Conservation (phyloP, 2,888 invertebrate species). For the Nomada goodeniana region DNA sequence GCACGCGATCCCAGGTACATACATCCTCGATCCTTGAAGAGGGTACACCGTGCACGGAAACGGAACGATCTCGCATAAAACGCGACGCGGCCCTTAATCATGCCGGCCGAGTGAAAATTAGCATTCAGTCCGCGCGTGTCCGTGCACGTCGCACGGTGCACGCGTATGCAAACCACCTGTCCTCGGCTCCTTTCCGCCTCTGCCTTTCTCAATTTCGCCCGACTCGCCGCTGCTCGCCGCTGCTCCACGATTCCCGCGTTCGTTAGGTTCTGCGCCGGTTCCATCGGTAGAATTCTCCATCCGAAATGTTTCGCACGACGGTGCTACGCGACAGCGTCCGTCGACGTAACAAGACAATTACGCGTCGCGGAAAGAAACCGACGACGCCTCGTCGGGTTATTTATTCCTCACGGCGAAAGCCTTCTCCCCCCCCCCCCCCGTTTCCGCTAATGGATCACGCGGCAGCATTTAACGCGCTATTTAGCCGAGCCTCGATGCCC, state of each 20-base stretch:
- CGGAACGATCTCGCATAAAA: constrained; percentile 42
- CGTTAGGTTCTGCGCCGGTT: too few species aligned
- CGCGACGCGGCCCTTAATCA: constrained; percentile 68
- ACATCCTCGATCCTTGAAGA: constrained; percentile 9
- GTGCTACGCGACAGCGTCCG: too few species aligned
- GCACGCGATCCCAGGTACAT: constrained; percentile 38
- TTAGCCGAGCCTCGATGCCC: constrained; percentile 21
- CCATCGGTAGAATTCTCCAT: too few species aligned
- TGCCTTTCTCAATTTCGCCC: constrained; percentile 24
- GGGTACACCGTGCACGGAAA: constrained; percentile 24
- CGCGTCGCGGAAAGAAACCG: not conserved
- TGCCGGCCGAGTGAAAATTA: constrained; percentile 76
- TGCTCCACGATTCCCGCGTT: not conserved
- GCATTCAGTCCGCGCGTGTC: constrained; percentile 77
- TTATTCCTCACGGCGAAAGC: constrained; percentile 7
- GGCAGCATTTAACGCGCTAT: constrained; percentile 45
- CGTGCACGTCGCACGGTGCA: constrained; percentile 70
- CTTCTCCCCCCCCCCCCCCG: constrained; percentile 9
- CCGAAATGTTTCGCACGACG: too few species aligned
- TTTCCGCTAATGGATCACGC: constrained; percentile 38
- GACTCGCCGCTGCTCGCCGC: not conserved
- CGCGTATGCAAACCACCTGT: constrained; percentile 80
- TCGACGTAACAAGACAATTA: too few species aligned
- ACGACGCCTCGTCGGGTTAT: not conserved
- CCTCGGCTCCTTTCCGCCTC: constrained; percentile 70